These are phyloP conservation scores for Brachypalpus laphriformis DNA, from an alignment of 2,888 invertebrate genomes.

Conservation along the genomic window DNA sequence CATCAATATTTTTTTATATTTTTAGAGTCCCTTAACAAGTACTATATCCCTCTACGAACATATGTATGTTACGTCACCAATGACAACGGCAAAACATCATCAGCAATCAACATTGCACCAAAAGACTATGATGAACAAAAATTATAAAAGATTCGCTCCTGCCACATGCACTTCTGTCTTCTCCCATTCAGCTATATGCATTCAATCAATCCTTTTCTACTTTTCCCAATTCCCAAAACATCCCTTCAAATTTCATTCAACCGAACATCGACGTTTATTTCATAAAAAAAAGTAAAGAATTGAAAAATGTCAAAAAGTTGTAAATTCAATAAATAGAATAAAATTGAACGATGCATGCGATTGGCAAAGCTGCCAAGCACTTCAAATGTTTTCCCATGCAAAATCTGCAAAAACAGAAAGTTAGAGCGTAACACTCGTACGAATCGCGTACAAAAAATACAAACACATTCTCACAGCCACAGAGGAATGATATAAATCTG, in stretches of 20 bases:
- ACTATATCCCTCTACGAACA: not conserved
- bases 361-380: slow-evolving; percentile 37
- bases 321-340: slow-evolving; percentile 65
- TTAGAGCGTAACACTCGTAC: slow-evolving; percentile 9
- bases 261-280: slow-evolving; percentile 42
- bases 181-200: slow-evolving; percentile 33
- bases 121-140: not conserved
- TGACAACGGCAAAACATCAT: slow-evolving; percentile 1
- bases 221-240: slow-evolving; percentile 10
- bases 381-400: slow-evolving; percentile 40
- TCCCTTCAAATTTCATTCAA: slow-evolving; percentile 36
- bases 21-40: not conserved
- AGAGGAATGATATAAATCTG: slow-evolving; percentile 53
- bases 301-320: slow-evolving; percentile 62
- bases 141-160: not conserved
- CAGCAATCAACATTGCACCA: not conserved
- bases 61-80: too few relatives aligned
- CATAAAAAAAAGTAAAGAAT: slow-evolving; percentile 24
- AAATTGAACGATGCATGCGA: slow-evolving; percentile 60
- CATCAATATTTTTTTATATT: not conserved
- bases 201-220: slow-evolving; percentile 43
- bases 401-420: slow-evolving; percentile 39
- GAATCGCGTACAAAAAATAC: not conserved
- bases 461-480: not conserved
- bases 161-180: not conserved